Conservation (phyloP, 2,888 invertebrate genomes). For the Zhengitettix transpicula region DNA sequence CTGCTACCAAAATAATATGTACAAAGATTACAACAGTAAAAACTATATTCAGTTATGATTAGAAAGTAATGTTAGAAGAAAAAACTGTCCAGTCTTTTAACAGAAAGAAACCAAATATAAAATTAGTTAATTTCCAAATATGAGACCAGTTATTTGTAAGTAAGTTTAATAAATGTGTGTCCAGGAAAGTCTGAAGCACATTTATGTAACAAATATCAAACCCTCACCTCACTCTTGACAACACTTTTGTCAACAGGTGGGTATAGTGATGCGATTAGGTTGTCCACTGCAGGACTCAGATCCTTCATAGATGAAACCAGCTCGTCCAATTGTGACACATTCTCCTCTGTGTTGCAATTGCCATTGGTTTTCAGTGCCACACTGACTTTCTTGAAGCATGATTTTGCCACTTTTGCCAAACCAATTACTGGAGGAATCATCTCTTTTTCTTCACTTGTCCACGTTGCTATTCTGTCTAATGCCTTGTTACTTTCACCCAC, state of each 20-base stretch:
- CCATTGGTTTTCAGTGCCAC: conserved; percentile 5
- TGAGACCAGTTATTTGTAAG: too few relatives aligned
- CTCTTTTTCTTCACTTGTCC: conserved; percentile 11
- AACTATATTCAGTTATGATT: too few relatives aligned
- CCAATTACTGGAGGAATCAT: conserved; percentile 11
- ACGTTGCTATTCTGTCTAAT: conserved; percentile 7
- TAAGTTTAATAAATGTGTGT: too few relatives aligned
- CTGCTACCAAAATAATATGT: too few relatives aligned
- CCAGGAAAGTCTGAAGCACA: not conserved
- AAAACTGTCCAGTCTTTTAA: too few relatives aligned
- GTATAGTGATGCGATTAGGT: conserved; percentile 11
- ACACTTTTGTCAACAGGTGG: conserved; percentile 11
- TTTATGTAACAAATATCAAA: not conserved
- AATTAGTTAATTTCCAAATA: too few relatives aligned
- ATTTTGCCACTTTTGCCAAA: conserved; percentile 12
- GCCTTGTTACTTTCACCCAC: not conserved
- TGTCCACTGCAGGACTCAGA: conserved; percentile 13
- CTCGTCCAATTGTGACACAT: conserved; percentile 11
- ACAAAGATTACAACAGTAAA: too few relatives aligned
- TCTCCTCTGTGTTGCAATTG: conserved; percentile 5
- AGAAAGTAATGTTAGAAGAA: too few relatives aligned
- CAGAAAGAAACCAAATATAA: too few relatives aligned
- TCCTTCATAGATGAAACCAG: conserved; percentile 2
- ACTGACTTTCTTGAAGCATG: conserved; percentile 7
- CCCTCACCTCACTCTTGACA: conserved; percentile 10